These are phyloP conservation scores for Trichomycterus rosablanca DNA, from an alignment of 2,113 vertebrate species.

Conservation along the genomic window DNA sequence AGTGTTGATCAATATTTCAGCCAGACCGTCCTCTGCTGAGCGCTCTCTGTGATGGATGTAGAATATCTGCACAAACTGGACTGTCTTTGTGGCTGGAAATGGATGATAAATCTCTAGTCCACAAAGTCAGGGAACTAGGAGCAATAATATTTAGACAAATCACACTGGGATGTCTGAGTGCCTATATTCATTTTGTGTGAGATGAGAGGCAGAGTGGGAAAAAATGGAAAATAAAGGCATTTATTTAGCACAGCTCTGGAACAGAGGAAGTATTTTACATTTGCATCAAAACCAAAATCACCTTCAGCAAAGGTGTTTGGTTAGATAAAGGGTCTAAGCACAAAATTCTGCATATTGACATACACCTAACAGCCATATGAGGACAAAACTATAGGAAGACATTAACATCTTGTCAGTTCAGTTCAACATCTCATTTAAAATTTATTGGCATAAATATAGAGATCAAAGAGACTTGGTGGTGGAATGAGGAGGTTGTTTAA, in stretches of 20 bases:
- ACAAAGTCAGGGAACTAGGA: constrained; percentile 15
- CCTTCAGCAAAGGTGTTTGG: constrained; percentile 5
- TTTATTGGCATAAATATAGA: too few relatives aligned
- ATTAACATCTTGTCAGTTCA: too few relatives aligned
- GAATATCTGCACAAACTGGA: constrained; percentile 8
- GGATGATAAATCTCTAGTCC: constrained; percentile 24
- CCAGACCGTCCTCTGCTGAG: constrained; percentile 21
- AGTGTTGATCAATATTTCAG: constrained; percentile 46
- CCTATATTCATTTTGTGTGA: constrained; percentile 15
- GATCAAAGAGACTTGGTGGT: too few relatives aligned
- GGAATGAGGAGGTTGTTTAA: too few relatives aligned
- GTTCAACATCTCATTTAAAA: too few relatives aligned
- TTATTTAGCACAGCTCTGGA: constrained; percentile 31
- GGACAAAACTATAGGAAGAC: too few relatives aligned
- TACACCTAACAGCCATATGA: too few relatives aligned
- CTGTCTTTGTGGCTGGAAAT: constrained; percentile 10
- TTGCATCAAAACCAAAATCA: constrained; percentile 4
- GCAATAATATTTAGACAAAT: constrained; percentile 47
- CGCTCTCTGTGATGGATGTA: constrained; percentile 29
- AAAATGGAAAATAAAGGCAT: constrained; percentile 24
- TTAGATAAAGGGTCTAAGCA: constrained; percentile 19
- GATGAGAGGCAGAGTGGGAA: background rate
- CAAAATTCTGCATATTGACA: too few relatives aligned
- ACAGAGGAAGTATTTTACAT: constrained; percentile 29
- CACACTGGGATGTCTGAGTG: constrained; percentile 32